Evolutionary conservation across 2,113 vertebrate genomes (phyloP), one percentile per base, ranked within the genome.

Genomic region (Crotalus horridus): DNA sequence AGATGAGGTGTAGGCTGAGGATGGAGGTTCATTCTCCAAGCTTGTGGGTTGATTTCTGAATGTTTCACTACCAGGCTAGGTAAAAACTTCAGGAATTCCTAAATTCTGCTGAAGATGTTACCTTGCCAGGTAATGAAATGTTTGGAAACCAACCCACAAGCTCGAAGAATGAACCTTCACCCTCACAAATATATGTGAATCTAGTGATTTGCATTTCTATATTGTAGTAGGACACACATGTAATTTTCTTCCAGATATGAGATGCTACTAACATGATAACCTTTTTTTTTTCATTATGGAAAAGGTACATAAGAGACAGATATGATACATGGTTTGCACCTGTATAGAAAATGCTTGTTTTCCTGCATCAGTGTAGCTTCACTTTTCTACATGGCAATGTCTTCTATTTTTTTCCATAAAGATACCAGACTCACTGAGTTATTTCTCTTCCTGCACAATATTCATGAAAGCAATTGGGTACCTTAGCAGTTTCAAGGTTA

Each of bases 391-490:
- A 95, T 93, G 93, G 92, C 90, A 93, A 87, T 95, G 95, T 96
- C 94, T 95, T 92, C 96, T 94, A 93, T 96, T 96, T 94, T 94
- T 94, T 92, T 95, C 6, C 0, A 92, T 94, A 95, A 96, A 96
- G 97, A 96, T 94, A 90, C 95, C 96, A 94, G 94, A 96, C 93
- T 97, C 97, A 95, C 96, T 98, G 97, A 97, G 97, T 98, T 98
- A 98, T 98, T 98, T 97, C 97, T 97, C 94, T 92, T 97, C 96
- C 97, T 89, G 96, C 96, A 97, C 97, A 98, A 98, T 98, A 98
- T 98, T 98, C 98, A 97, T 97, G 98, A 98, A 98, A 98, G 97
- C 97, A 97, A 98, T 98, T 98, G 97, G 98, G 98, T 98, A 97
- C 96, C 96, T 96, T 98, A 97, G 97, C 96, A 97, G 97, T 98